Conservation (phyloP, 2,113 vertebrate species). For the Nesospiza acunhae region DNA sequence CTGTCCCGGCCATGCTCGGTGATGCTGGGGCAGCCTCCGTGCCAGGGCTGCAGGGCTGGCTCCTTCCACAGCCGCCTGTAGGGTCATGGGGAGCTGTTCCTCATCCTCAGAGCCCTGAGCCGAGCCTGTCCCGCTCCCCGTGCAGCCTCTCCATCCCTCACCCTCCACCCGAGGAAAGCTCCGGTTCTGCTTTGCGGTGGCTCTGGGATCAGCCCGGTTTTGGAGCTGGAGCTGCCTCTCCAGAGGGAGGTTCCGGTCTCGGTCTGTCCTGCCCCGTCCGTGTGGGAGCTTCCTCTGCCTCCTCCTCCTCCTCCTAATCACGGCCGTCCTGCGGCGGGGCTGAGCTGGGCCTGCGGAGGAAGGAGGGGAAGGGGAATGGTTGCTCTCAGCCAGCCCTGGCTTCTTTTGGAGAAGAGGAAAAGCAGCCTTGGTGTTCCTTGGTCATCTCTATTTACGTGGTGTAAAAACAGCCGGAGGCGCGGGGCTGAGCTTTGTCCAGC, state of each 20-base stretch:
- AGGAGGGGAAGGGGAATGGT: background rate
- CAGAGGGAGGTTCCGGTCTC: background rate
- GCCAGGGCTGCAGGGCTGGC: background rate
- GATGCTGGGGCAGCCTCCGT: background rate
- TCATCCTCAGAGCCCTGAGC: background rate
- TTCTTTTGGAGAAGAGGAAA: background rate
- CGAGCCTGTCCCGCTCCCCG: background rate
- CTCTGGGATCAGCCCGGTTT: background rate
- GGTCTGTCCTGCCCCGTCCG: background rate
- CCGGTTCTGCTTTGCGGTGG: background rate
- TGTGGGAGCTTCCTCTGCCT: background rate
- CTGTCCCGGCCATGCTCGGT: rapidly evolving
- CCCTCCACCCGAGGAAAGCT: background rate
- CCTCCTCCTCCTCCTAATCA: background rate
- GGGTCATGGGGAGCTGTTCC: background rate
- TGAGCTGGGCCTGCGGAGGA: background rate
- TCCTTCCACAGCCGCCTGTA: rapidly evolving
- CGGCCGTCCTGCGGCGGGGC: background rate
- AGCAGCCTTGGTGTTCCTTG: background rate
- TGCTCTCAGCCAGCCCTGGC: background rate
- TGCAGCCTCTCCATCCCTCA: background rate
- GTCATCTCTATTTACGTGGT: background rate
- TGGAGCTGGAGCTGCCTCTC: background rate
- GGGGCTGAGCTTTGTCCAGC: background rate
- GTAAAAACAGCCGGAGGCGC: rapidly evolving